Base-by-base conservation (phyloP, 2,888 invertebrate species). In the Trissoscelio sp. region DNA sequence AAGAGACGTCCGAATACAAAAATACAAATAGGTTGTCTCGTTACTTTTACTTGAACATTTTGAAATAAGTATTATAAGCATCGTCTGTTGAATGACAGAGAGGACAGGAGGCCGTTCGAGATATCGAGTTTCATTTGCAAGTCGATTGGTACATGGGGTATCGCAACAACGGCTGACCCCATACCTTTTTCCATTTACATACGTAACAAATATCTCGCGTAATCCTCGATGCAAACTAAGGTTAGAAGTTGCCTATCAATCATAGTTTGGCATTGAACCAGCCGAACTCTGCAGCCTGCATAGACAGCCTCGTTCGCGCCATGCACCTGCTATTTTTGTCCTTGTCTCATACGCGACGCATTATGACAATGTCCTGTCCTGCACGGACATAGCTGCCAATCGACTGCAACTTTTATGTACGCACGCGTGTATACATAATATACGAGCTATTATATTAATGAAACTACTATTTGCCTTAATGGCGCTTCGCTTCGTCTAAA, bases 191-290 rank as follows among this genome's bases (percentile, higher is more conserved):
- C 78, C 83, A 87, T 88, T 87, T 83, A 84, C 87, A 87, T 87
- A 84, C 82, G 86, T 85, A 86, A 85, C 84, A 82, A 85, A 87
- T 86, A 86, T 83, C 83, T 85, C 84, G 83, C 85, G 86, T 85
- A 88, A 88, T 87, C 86, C 80, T 75, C 81, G 85, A 88, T 89
- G 89, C 87, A 87, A 89, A 88, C 84, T 86, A 86, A 89, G 89
- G 89, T 90, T 89, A 89, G 85, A 87, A 88, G 88, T 88, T 88
- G 88, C 86, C 89, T 86, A 89, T 89, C 89, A 89, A 89, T 89
- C 89, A 89, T 82, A 83, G 81, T 87, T 88, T 87, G 89, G 87
- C 90, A 90, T 90, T 89, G 90, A 89, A 89, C 88, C 86, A 77
- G 60, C 85, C 83, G 85, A 86, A 87, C 86, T 85, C 84, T 46